Conservation (phyloP, 2,797 vertebrate species). For the Kryptopterus vitreolus region DNA sequence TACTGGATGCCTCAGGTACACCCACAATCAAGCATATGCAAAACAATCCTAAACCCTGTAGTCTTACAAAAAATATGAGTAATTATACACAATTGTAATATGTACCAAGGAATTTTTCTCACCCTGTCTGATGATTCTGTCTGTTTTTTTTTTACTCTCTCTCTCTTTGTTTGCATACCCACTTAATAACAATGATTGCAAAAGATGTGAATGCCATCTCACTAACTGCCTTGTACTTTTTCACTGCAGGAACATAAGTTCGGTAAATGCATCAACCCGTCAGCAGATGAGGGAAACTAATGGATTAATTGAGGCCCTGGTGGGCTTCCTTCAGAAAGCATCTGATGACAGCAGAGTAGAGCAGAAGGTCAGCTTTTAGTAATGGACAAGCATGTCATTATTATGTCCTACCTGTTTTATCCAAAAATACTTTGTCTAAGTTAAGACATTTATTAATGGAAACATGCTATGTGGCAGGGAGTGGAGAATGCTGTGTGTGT, state of each 20-base stretch:
- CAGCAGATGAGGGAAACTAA: conserved; percentile 81
- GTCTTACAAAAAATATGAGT: background rate
- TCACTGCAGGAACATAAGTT: conserved; percentile 88
- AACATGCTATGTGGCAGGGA: conserved; percentile 69
- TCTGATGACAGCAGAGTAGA: conserved; percentile 75
- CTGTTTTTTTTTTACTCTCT: conserved; percentile 10
- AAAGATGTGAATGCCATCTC: conserved; percentile 17
- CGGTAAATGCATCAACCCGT: conserved; percentile 83
- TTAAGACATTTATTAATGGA: background rate
- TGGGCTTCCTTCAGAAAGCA: conserved; percentile 77
- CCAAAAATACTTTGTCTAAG: background rate
- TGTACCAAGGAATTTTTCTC: background rate
- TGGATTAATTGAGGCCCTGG: conserved; percentile 84
- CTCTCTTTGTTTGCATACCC: background rate
- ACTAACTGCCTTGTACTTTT: background rate
- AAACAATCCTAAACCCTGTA: background rate
- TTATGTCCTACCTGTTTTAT: background rate
- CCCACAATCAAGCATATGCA: background rate
- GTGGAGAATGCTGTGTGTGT: conserved; percentile 90
- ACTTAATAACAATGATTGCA: background rate
- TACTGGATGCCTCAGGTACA: conserved; percentile 93
- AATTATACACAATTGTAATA: background rate
- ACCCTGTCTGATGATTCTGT: background rate
- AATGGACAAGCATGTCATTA: conserved; percentile 9
- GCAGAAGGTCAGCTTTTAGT: conserved; percentile 81